Conservation (phyloP, 2,113 vertebrate species). For the Apistogramma diplotaenia region DNA sequence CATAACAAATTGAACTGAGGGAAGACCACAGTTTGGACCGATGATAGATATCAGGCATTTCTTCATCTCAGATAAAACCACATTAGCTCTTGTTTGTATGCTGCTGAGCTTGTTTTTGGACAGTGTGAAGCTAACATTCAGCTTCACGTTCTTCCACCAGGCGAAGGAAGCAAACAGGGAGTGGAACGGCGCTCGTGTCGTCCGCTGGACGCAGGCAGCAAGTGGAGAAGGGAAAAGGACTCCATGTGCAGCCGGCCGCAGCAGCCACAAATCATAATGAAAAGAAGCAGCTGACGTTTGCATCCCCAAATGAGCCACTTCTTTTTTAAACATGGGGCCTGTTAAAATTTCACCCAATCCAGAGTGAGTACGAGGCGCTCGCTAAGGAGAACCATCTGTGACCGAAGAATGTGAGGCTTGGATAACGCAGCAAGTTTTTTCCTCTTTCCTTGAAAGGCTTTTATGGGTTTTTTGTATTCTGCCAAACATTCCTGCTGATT, state of each 20-base stretch:
- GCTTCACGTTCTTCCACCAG: neutral
- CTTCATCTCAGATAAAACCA: neutral
- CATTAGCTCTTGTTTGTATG: neutral
- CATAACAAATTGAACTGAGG: neutral
- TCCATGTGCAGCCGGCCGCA: constrained; percentile 40
- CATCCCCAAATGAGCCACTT: constrained; percentile 46
- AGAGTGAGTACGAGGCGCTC: constrained; percentile 10
- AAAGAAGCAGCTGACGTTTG: constrained; percentile 53
- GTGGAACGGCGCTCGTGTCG: neutral
- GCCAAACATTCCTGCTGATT: constrained; percentile 55
- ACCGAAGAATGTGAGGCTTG: constrained; percentile 60
- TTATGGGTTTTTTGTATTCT: constrained; percentile 24
- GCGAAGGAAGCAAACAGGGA: neutral
- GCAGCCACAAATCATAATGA: constrained; percentile 39
- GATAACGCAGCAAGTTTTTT: constrained; percentile 4
- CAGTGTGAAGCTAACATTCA: neutral
- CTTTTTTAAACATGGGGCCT: constrained; percentile 33
- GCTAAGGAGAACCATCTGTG: constrained; percentile 68
- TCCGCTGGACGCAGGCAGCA: neutral
- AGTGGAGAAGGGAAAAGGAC: constrained; percentile 12
- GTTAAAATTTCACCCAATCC: constrained; percentile 46
- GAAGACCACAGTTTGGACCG: neutral
- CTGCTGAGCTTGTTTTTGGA: neutral
- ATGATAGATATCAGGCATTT: neutral
- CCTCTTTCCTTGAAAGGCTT: constrained; percentile 59